Evolutionary conservation across 1,140 invertebrate genomes (phyloP).

Genomic region (Rhynchophorus ferrugineus): DNA sequence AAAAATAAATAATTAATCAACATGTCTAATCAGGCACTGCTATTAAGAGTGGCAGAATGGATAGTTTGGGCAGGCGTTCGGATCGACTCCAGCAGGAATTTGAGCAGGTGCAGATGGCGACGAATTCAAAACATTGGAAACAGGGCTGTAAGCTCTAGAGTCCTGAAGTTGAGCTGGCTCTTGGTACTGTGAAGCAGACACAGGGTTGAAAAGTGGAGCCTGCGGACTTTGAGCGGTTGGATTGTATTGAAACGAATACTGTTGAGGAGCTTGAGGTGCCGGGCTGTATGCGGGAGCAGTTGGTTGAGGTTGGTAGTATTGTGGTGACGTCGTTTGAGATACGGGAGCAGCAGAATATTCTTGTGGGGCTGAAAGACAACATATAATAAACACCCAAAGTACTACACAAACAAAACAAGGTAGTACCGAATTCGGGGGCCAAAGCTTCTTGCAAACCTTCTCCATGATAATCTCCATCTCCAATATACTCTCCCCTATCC

Average conservation of each 20-base stretch:
- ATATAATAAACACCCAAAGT: neutral
- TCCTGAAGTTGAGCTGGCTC: conserved; percentile 9
- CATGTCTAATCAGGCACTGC: no score
- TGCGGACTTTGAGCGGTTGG: conserved; percentile 2
- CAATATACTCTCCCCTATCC: conserved; percentile 32
- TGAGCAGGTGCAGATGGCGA: conserved; percentile 13
- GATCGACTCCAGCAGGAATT: conserved; percentile 47
- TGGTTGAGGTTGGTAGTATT: conserved; percentile 10
- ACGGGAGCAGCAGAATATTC: conserved; percentile 1
- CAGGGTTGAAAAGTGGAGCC: conserved; percentile 1
- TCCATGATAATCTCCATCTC: conserved; percentile 39
- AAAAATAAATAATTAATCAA: no score
- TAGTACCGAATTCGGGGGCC: conserved; percentile 11
- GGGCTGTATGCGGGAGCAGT: conserved; percentile 14
- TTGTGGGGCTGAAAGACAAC: conserved; percentile 1
- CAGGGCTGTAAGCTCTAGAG: conserved; percentile 2
- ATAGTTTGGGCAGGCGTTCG: conserved; percentile 51
- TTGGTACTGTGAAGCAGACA: neutral
- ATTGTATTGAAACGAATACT: conserved; percentile 5
- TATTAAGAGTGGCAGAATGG: conserved; percentile 49
- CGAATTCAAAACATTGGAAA: conserved; percentile 4
- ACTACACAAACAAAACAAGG: neutral
- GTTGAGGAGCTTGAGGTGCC: conserved; percentile 5
- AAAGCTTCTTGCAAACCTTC: conserved; percentile 41
- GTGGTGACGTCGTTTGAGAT: neutral